Evolutionary conservation across 2,113 vertebrate species (phyloP), one percentile per base, ranked within the genome.

Genomic region (Australoheros scitulus): DNA sequence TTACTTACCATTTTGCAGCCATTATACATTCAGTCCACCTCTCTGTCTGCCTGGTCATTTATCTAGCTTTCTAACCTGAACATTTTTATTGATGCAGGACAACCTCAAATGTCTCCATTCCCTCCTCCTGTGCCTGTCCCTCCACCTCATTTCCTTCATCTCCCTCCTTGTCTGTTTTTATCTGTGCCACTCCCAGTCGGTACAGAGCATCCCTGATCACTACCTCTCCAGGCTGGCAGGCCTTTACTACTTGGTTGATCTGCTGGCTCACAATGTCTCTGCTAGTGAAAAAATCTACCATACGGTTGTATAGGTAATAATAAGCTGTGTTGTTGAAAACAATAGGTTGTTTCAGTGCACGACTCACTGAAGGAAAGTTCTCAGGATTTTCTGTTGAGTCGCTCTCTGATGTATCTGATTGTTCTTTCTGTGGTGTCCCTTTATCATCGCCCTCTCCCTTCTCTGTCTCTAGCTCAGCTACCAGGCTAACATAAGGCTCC

Each of bases 241-340:
- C 96, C 93, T 96, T 97, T 36, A 99, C 96, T 1, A 99, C 94
- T 32, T 98, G 96, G 29, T 94, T 95, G 92, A 99, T 99, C 94
- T 99, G 98, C 88, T 96, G 93, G 83, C 96, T 97, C 34, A 99
- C 98, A 0, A 99, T 96, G 34, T 99, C 98, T 8, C 97, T 95
- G 93, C 98, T 99, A 86, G 95, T 97, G 89, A 99, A 96, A 94
- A 98, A 99, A 94, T 99, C 98, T 80, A 98, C 80, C 89, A 99
- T 96, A 29, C 98, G 97, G 92, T 99, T 99, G 92, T 98, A 99
- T 82, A 99, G 97, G 96, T 98, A 99, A 96, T 99, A 99, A 91
- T 98, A 97, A 0, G 97, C 97, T 1, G 97, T 95, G 5, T 98
- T 99, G 88, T 97, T 96, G 7, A 99, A 99, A 90, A 94, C 94